Conservation (phyloP, 2,888 invertebrate species). For the Baronia brevicornis region DNA sequence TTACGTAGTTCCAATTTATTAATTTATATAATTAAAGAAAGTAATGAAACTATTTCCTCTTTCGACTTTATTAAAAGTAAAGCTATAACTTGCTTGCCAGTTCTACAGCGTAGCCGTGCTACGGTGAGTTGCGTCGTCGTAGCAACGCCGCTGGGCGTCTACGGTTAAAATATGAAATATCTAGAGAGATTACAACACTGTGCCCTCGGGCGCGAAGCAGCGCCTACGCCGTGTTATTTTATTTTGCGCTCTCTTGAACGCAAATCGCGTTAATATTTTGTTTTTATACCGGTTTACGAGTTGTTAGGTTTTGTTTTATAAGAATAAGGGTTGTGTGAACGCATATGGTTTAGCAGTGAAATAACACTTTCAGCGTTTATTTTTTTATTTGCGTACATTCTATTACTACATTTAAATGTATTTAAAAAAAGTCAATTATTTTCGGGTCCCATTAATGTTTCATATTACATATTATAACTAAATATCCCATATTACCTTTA, state of each 20-base stretch:
- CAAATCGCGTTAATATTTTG: conserved; percentile 43
- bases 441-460: too few relatives aligned
- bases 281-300: conserved; percentile 47
- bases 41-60: too few relatives aligned
- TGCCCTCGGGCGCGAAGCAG: conserved; percentile 56
- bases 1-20: too few relatives aligned
- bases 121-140: conserved; percentile 48
- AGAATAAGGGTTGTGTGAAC: conserved; percentile 23
- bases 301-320: conserved; percentile 33
- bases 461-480: too few relatives aligned
- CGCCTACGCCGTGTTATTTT: conserved; percentile 69
- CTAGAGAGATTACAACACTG: conserved; percentile 63
- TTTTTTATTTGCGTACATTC: too few relatives aligned
- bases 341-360: conserved; percentile 20
- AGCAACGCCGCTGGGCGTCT: conserved; percentile 54
- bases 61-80: conserved; percentile 10
- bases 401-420: too few relatives aligned
- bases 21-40: too few relatives aligned
- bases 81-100: conserved; percentile 17
- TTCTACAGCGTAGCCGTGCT: conserved; percentile 44
- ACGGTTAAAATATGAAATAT: conserved; percentile 64
- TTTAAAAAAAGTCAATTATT: too few relatives aligned
- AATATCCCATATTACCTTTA: too few relatives aligned
- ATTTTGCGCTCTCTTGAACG: conserved; percentile 69
- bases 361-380: too few relatives aligned